Conservation (phyloP, 30 jellyfish, hydroid and myxozoan genomes). For the Cassiopea xamachana region DNA sequence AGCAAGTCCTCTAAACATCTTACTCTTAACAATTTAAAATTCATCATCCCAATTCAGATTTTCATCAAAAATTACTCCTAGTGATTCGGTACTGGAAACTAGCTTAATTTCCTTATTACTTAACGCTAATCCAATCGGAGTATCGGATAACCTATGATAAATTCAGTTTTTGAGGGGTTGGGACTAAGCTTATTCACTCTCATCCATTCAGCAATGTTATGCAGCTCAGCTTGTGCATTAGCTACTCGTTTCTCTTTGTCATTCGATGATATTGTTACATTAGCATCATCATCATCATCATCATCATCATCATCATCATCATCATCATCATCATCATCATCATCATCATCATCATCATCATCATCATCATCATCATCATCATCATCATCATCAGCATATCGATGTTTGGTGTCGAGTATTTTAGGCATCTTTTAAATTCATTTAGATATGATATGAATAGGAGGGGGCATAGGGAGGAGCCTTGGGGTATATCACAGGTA, state of each 20-base stretch:
- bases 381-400: too few relatives aligned
- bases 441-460: constrained; percentile 46
- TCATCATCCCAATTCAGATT: constrained; percentile 36
- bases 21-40: constrained; percentile 26
- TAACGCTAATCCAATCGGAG: neutral
- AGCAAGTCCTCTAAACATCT: constrained; percentile 31
- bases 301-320: too few relatives aligned
- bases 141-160: constrained; percentile 9
- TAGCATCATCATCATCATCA: constrained; percentile 55
- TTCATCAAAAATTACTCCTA: constrained; percentile 28
- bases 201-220: constrained; percentile 28
- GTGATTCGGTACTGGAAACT: constrained; percentile 24
- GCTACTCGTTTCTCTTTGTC: neutral
- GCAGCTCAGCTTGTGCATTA: constrained; percentile 30
- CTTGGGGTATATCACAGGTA: constrained; percentile 59
- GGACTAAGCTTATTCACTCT: constrained; percentile 16
- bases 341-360: too few relatives aligned
- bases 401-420: constrained; percentile 33
- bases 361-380: too few relatives aligned
- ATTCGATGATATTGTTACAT: constrained; percentile 26
- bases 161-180: constrained; percentile 44
- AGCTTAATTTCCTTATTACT: constrained; percentile 31
- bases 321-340: too few relatives aligned
- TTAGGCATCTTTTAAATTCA: constrained; percentile 32
- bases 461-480: constrained; percentile 58